Evolutionary conservation across 2,113 vertebrate genomes (phyloP), one percentile per base, ranked within the genome.

Genomic region (Semicossyphus pulcher): DNA sequence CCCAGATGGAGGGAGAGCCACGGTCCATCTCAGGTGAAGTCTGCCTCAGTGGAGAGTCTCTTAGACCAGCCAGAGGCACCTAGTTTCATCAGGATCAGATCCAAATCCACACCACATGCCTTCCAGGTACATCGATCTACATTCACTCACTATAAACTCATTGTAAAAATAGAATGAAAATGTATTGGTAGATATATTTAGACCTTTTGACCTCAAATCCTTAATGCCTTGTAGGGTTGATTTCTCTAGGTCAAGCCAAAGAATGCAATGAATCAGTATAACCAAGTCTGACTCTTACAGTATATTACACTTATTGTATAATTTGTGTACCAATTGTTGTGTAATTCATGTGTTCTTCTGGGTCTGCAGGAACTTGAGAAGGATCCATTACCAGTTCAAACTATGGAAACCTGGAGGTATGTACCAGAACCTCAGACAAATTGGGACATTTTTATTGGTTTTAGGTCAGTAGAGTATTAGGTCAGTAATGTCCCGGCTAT

Each of bases 341-440:
- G 42, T 61, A 6, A 51, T 62, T 76, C 9, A 53, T 21, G 10
- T 61, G n/a, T 57, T 41, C 45, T 54, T 76, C 53, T 62, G 32
- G 10, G 12, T 77, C 36, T 60, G n/a, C 52, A 94, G 92, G 65
- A 41, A 48, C 67, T 61, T 2, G 76, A 78, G 44, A 66, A 66
- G 3, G 78, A 86, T 44, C 68, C 65, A 10, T 61, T 72, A 57
- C 58, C 83, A 44, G 58, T 62, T 39, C 51, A 60, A 56, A 14
- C 80, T 58, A 52, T 77, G 73, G 88, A 89, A 74, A 85, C 78
- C 54, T 69, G 21, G 29, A 89, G 92, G 94, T 94, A 90, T 90
- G 89, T 52, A 72, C 29, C 65, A 76, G 52, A 34, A 18, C 26
- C 34, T 36, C 69, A 81, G 48, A 85, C 69, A 68, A 75, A 69